Conservation (phyloP, 1,140 invertebrate genomes). For the Spodoptera litura region DNA sequence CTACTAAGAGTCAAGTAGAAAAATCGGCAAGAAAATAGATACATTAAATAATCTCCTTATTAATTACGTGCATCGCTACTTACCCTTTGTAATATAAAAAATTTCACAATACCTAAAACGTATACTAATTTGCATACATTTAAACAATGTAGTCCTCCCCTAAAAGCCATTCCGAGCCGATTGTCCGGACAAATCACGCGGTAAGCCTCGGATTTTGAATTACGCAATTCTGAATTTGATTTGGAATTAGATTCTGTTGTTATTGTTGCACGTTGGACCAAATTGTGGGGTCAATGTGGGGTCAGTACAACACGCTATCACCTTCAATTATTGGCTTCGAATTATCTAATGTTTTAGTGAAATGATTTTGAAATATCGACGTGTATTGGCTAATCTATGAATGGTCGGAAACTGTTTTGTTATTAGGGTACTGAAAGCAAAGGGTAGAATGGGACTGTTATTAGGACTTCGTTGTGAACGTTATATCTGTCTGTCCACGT, state of each 20-base stretch:
- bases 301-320: neutral
- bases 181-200: constrained; percentile 43
- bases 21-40: too few species aligned
- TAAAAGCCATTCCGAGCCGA: constrained; percentile 35
- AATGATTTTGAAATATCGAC: too few species aligned
- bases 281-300: constrained; percentile 6
- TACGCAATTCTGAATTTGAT: constrained; percentile 38
- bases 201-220: constrained; percentile 44
- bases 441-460: too few species aligned
- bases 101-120: neutral
- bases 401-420: too few species aligned
- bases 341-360: neutral
- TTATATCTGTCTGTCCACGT: too few species aligned
- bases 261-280: constrained; percentile 26
- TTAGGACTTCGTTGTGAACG: too few species aligned
- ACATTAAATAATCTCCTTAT: too few species aligned
- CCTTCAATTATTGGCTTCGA: neutral
- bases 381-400: too few species aligned
- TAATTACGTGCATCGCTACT: too few species aligned
- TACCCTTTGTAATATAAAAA: too few species aligned
- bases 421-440: too few species aligned
- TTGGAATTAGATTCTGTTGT: constrained; percentile 37
- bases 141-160: neutral
- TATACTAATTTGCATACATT: neutral
- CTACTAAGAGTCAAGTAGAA: too few species aligned